These are phyloP conservation scores for Oxytorus armatus DNA, from an alignment of 2,888 invertebrate genomes.

Conservation along the genomic window DNA sequence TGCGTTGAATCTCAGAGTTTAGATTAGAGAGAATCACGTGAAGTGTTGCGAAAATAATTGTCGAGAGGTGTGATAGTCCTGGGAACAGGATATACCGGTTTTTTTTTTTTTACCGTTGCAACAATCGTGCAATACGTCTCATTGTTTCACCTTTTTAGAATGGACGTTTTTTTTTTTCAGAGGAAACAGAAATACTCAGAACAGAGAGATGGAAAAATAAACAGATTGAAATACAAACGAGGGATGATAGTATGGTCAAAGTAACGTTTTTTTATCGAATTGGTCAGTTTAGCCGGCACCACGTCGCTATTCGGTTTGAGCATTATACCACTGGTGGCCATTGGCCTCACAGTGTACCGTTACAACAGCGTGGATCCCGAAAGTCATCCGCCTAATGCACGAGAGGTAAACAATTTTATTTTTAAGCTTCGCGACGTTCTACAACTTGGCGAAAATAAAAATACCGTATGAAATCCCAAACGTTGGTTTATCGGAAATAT, in stretches of 20 bases:
- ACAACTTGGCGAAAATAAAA: too few species aligned
- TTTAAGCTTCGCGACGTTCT: too few species aligned
- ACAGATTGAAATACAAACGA: slow-evolving; percentile 42
- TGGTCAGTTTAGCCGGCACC: slow-evolving; percentile 84
- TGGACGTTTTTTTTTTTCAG: not conserved
- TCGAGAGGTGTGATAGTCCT: not conserved
- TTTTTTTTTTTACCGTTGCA: not conserved
- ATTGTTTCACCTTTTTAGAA: not conserved
- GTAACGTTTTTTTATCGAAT: slow-evolving; percentile 82
- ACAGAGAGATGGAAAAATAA: too few species aligned
- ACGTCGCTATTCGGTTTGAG: slow-evolving; percentile 88
- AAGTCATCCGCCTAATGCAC: slow-evolving; percentile 89
- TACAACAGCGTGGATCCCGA: slow-evolving; percentile 94
- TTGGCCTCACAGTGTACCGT: slow-evolving; percentile 92
- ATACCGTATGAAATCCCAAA: too few species aligned
- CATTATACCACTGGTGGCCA: slow-evolving; percentile 92
- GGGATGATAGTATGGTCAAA: slow-evolving; percentile 27
- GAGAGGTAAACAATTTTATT: slow-evolving; percentile 87
- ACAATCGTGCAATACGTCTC: not conserved
- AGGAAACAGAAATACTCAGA: slow-evolving; percentile 6
- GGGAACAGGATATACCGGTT: not conserved
- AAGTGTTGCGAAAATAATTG: not conserved
- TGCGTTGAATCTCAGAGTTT: not conserved
- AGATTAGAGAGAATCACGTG: not conserved
- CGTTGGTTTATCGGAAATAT: too few species aligned